Conservation (phyloP, 2,113 vertebrate species). For the Podarcis raffonei region DNA sequence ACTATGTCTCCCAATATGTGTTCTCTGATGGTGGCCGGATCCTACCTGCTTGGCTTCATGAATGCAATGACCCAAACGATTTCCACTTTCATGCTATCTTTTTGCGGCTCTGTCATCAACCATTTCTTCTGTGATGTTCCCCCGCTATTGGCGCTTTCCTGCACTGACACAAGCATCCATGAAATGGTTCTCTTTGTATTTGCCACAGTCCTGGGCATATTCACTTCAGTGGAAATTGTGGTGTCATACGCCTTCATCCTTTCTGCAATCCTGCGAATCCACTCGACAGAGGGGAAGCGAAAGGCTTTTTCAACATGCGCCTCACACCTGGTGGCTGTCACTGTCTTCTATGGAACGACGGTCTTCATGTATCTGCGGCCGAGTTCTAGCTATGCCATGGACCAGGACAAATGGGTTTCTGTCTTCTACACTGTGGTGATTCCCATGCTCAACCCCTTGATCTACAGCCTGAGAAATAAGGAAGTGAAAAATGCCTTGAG, state of each 20-base stretch:
- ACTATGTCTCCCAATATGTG: constrained; percentile 45
- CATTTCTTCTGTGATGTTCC: constrained; percentile 60
- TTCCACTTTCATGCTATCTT: constrained; percentile 48
- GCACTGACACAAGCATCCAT: constrained; percentile 37
- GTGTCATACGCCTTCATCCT: constrained; percentile 55
- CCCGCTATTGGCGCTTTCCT: constrained; percentile 46
- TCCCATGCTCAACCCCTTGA: constrained; percentile 18
- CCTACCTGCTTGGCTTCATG: constrained; percentile 38
- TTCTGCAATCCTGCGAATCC: constrained; percentile 43
- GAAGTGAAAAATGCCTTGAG: constrained; percentile 27
- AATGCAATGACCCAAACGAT: constrained; percentile 44
- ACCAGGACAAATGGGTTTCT: constrained; percentile 24
- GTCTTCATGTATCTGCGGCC: constrained; percentile 25
- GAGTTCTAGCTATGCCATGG: constrained; percentile 14
- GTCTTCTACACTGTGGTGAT: constrained; percentile 32
- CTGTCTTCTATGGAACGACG: constrained; percentile 25
- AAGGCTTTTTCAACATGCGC: constrained; percentile 52
- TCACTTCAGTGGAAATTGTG: constrained; percentile 18
- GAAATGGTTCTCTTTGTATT: constrained; percentile 18
- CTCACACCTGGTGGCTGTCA: constrained; percentile 47
- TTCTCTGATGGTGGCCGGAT: constrained; percentile 8
- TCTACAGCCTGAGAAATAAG: constrained; percentile 26
- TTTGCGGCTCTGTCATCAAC: constrained; percentile 44
- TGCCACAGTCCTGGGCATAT: background rate
- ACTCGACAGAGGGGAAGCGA: constrained; percentile 33